Evolutionary conservation across 2,113 vertebrate genomes (phyloP), one percentile per base, ranked within the genome.

Genomic region (Dipodomys merriami): DNA sequence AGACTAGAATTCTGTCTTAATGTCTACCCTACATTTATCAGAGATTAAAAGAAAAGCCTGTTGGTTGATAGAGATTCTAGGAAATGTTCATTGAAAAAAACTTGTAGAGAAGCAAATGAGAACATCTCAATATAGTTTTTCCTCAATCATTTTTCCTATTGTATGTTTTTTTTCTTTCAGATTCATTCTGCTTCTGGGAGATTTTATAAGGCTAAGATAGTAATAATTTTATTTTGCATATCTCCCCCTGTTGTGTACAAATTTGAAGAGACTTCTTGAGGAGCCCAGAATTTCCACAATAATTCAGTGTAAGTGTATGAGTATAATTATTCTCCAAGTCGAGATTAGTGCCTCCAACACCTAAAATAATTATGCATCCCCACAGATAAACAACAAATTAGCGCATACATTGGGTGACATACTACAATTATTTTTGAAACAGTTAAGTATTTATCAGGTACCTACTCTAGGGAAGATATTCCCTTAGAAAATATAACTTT

Each of bases 401-500:
- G 15, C 6, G 35, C 1, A 25, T 53, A 68, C 49, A 39, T 22
- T 22, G 91, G 7, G 4, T 68, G 29, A 72, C 2, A 78, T 62
- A 15, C n/a, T 57, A 39, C 72, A 87, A 20, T 67, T 85, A 72
- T 46, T 73, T 29, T 64, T 64, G 23, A 67, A n/a, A 67, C 6
- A 67, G 22, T 35, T 73, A 95, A 81, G 16, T 62, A 84, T 84
- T 83, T 93, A 15, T 60, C 81, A 82, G 11, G 13, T 46, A 78
- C 3, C 8, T 44, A 53, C 10, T 67, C 46, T 76, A 46, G 30
- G 20, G 33, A 25, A 39, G 29, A 60, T 71, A 22, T 71, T 68
- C 22, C 62, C 25, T 90, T 92, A 80, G 53, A 84, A 80, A 81
- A 90, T 64, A n/a, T 0, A 67, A 27, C 16, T 78, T 95, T 87